Conservation (phyloP, 2,888 invertebrate genomes). For the Acleris sparsana region DNA sequence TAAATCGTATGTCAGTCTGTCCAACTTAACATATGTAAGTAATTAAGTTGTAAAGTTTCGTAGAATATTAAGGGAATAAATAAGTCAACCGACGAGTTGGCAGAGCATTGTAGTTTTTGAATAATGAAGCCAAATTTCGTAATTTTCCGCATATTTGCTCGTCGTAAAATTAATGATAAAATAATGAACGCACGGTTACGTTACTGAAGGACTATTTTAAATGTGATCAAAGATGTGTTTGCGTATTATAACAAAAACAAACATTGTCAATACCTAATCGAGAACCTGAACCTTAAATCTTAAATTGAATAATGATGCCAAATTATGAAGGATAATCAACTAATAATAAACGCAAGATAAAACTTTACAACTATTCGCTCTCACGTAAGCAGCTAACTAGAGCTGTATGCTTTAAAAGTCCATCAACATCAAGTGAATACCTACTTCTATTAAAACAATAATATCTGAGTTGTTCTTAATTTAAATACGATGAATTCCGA, state of each 20-base stretch:
- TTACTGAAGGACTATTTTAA: not conserved
- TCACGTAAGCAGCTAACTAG: too few relatives aligned
- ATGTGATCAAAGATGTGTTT: too few relatives aligned
- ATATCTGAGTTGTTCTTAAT: slow-evolving; percentile 42
- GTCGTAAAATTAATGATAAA: slow-evolving; percentile 23
- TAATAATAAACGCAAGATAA: too few relatives aligned
- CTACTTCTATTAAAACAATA: not conserved
- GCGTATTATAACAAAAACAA: too few relatives aligned
- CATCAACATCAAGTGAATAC: too few relatives aligned
- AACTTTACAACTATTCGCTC: too few relatives aligned
- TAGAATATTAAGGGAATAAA: slow-evolving; percentile 57
- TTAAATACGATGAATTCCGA: slow-evolving; percentile 15
- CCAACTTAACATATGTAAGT: slow-evolving; percentile 77
- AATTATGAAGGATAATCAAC: too few relatives aligned
- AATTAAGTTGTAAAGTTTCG: slow-evolving; percentile 78
- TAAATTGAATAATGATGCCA: too few relatives aligned
- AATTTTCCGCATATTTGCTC: slow-evolving; percentile 32
- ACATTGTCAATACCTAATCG: too few relatives aligned
- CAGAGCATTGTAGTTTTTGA: slow-evolving; percentile 46
- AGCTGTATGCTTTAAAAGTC: too few relatives aligned
- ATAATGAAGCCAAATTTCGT: slow-evolving; percentile 49
- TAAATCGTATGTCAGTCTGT: slow-evolving; percentile 70
- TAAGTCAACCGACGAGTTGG: slow-evolving; percentile 52
- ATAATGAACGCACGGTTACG: slow-evolving; percentile 20
- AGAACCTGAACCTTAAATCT: too few relatives aligned